These are phyloP conservation scores for Platysteira castanea DNA, from an alignment of 2,113 vertebrate genomes.

Conservation along the genomic window DNA sequence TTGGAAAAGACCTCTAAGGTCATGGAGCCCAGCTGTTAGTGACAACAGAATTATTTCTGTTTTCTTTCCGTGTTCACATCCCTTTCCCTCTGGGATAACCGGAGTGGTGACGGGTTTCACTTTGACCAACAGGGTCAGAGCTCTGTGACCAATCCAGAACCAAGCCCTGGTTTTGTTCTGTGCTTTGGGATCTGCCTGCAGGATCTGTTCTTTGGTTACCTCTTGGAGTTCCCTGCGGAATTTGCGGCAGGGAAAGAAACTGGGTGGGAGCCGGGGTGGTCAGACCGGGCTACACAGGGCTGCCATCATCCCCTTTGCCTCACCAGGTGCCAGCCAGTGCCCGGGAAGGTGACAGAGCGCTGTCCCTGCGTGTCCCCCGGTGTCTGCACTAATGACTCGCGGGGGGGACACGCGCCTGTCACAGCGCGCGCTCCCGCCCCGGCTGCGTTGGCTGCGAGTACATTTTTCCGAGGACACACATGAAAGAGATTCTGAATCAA, in stretches of 20 bases:
- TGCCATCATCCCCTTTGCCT: rapidly evolving
- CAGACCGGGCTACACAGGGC: not conserved
- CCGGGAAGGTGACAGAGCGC: rapidly evolving
- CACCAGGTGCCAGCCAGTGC: rapidly evolving
- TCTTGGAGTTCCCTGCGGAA: not conserved
- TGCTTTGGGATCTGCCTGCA: rapidly evolving
- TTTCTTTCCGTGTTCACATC: not conserved
- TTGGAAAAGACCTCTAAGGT: not conserved
- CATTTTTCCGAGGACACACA: constrained; percentile 37
- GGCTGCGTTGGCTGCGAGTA: not conserved
- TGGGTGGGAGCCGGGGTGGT: too few relatives aligned
- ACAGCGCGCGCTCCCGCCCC: not conserved
- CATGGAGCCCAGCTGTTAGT: not conserved
- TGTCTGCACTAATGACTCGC: not conserved
- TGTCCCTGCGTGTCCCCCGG: not conserved
- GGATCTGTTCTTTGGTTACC: rapidly evolving
- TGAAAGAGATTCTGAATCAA: not conserved
- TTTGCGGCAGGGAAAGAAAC: rapidly evolving
- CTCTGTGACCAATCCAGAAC: rapidly evolving
- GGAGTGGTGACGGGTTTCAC: not conserved
- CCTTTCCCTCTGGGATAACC: not conserved
- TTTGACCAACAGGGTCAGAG: not conserved
- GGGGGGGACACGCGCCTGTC: not conserved
- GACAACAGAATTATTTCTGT: not conserved
- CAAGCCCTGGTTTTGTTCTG: not conserved